A percentile compares a stretch with the other conserved stretches of the same genome.
Evolutionary conservation across 2,797 vertebrate species (phyloP).

Genomic region (Schizopygopsis pylzovi): DNA sequence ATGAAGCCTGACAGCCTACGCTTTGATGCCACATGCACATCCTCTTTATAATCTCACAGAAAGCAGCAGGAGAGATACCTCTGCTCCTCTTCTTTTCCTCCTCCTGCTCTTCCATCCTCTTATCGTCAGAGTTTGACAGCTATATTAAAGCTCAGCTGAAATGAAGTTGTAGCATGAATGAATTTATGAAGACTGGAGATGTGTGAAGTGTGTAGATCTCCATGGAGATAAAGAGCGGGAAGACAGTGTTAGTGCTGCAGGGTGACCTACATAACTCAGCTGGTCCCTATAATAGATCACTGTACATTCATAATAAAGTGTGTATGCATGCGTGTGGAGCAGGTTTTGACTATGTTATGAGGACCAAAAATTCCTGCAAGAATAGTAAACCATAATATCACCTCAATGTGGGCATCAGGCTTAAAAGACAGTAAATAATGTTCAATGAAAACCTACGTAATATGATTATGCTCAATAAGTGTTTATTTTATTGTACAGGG

Average conservation of each 20-base stretch:
- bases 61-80: conserved; percentile 23
- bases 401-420: neutral
- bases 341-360: neutral
- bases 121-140: conserved; percentile 23
- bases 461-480: neutral
- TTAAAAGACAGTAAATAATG: neutral
- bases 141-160: conserved; percentile 36
- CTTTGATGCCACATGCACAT: conserved; percentile 37
- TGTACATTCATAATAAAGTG: conserved; percentile 11
- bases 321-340: neutral
- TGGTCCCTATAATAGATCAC: conserved; percentile 35
- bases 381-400: neutral
- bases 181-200: neutral
- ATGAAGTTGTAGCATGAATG: conserved; percentile 23
- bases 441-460: neutral
- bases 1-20: conserved; percentile 40
- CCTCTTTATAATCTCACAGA: conserved; percentile 32
- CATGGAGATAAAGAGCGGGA: neutral
- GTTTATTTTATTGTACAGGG: too few relatives aligned
- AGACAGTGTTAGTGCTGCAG: neutral
- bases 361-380: neutral
- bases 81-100: conserved; percentile 5
- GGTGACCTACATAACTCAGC: conserved; percentile 48
- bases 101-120: neutral
- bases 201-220: conserved; percentile 19